Percentiles rank a stretch among this genome's conserved stretches.
phyloP scores from a whole-genome alignment of 2,797 vertebrate species.

The Anniella stebbinsi region DNA sequence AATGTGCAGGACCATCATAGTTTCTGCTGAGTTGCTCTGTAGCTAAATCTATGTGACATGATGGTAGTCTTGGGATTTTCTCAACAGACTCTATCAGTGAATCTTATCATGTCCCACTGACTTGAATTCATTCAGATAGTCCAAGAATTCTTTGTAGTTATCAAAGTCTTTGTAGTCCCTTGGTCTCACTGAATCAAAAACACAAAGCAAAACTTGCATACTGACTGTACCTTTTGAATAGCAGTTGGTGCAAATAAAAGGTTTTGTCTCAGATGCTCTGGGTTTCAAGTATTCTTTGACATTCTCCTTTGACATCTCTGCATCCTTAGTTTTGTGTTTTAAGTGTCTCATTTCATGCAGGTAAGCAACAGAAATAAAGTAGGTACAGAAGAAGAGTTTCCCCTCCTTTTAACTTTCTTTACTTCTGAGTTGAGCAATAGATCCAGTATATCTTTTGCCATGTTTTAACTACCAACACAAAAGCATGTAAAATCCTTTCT shows the following conservation, averaged over 20 bases:
- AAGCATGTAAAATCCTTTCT: neutral
- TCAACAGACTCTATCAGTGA: neutral
- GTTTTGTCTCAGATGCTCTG: neutral
- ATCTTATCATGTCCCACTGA: neutral
- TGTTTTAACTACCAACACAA: neutral
- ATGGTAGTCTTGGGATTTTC: neutral
- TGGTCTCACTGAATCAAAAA: neutral
- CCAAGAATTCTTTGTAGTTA: neutral
- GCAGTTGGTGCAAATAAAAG: constrained; percentile 11
- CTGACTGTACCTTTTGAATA: neutral
- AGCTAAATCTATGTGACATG: neutral
- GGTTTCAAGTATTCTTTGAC: neutral
- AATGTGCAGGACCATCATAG: neutral
- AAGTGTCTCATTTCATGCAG: neutral
- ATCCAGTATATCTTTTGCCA: neutral
- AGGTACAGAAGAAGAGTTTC: neutral
- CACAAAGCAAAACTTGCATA: constrained; percentile 5
- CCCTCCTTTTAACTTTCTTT: neutral
- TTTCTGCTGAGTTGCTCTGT: neutral
- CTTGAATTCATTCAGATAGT: neutral
- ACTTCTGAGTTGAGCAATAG: neutral
- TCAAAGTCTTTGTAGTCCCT: neutral
- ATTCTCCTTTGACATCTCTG: neutral
- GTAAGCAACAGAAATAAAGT: neutral
- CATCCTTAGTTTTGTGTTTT: neutral